Evolutionary conservation across 2,888 invertebrate genomes (phyloP).

Genomic region (Melieria picta): DNA sequence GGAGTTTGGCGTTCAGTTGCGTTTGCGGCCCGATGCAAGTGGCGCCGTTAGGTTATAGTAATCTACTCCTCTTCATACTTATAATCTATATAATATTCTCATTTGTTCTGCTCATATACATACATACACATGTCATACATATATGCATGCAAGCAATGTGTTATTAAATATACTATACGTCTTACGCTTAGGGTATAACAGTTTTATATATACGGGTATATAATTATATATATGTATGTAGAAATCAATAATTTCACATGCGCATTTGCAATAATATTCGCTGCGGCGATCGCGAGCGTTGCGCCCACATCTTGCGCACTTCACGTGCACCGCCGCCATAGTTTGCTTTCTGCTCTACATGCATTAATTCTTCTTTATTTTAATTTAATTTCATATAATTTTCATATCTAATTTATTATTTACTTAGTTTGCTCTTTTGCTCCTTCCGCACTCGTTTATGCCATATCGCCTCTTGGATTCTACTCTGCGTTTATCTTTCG

Average conservation of each 20-base stretch:
- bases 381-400: slow-evolving; percentile 42
- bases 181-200: slow-evolving; percentile 26
- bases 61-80: too few relatives aligned
- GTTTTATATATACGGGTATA: slow-evolving; percentile 16
- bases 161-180: too few relatives aligned
- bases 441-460: background rate
- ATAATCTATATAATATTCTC: too few relatives aligned
- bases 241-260: slow-evolving; percentile 30
- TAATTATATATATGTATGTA: slow-evolving; percentile 5
- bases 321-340: background rate
- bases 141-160: background rate
- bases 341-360: slow-evolving; percentile 41
- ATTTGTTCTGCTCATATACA: background rate
- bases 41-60: too few relatives aligned
- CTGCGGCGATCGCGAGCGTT: too few relatives aligned
- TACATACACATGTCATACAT: slow-evolving; percentile 11
- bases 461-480: background rate
- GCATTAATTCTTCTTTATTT: slow-evolving; percentile 10
- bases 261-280: background rate
- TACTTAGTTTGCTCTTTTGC: background rate
- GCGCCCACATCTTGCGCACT: too few relatives aligned
- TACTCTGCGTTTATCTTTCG: background rate
- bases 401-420: background rate
- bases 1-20: background rate
- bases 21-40: too few relatives aligned